phyloP scores from a whole-genome alignment of 2,113 vertebrate genomes.

The Herpailurus yagouaroundi region DNA sequence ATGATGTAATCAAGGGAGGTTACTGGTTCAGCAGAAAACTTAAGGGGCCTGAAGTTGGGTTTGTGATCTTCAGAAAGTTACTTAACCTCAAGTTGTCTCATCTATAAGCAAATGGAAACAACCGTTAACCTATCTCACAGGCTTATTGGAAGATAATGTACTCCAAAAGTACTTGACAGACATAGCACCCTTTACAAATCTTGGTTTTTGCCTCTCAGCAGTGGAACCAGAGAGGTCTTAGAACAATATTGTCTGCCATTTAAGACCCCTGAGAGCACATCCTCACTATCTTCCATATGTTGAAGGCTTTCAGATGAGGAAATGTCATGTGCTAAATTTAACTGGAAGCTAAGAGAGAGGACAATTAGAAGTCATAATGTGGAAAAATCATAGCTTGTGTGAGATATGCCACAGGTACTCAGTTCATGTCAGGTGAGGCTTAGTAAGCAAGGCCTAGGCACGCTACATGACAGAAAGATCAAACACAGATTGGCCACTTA shows the following conservation, averaged over 20 bases:
- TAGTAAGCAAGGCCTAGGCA: neutral
- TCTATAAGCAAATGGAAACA: neutral
- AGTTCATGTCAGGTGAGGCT: neutral
- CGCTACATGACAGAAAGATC: neutral
- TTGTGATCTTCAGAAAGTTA: neutral
- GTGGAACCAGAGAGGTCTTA: neutral
- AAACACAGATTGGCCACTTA: neutral
- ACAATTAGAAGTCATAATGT: neutral
- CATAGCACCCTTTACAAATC: neutral
- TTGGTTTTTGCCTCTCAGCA: constrained; percentile 2
- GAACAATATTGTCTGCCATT: neutral
- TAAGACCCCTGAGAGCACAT: neutral
- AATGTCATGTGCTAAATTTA: neutral
- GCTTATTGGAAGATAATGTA: neutral
- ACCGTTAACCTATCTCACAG: neutral
- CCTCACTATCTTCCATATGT: neutral
- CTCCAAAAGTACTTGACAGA: neutral
- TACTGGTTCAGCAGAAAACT: neutral
- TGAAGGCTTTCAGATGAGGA: neutral
- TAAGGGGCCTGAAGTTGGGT: neutral
- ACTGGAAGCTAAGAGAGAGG: neutral
- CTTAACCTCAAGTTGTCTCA: neutral
- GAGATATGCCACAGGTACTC: neutral
- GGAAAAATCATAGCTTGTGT: neutral
- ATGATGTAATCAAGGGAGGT: neutral